Conservation (phyloP, 2,888 invertebrate genomes). For the Prenolepis imparis region DNA sequence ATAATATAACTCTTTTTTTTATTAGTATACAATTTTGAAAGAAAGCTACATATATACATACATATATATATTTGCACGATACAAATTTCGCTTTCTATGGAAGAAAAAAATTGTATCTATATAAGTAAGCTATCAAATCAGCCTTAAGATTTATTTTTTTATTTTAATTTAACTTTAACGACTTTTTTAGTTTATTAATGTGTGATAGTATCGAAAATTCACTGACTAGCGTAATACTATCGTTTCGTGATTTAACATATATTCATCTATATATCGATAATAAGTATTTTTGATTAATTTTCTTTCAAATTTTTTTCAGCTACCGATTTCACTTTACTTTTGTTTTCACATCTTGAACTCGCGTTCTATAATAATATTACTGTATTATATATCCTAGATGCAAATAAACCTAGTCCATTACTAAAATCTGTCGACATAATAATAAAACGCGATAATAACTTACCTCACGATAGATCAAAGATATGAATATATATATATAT, state of each 20-base stretch:
- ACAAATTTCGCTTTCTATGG: background rate
- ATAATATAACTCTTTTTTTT: constrained; percentile 28
- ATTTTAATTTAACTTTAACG: background rate
- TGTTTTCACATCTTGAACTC: constrained; percentile 77
- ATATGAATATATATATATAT: background rate
- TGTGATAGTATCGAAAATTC: background rate
- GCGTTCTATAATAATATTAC: constrained; percentile 82
- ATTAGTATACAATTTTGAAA: background rate
- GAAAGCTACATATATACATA: background rate
- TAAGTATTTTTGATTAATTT: constrained; percentile 71
- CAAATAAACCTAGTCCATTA: constrained; percentile 84
- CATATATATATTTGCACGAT: constrained; percentile 10
- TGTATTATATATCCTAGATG: constrained; percentile 83
- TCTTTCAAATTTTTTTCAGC: constrained; percentile 58
- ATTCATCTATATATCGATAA: background rate
- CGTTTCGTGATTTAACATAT: background rate
- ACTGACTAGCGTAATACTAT: constrained; percentile 1
- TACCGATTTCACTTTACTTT: constrained; percentile 11
- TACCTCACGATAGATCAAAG: background rate
- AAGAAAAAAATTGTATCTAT: constrained; percentile 30
- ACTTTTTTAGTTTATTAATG: constrained; percentile 11
- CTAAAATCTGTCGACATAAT: constrained; percentile 42
- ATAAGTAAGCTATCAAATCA: constrained; percentile 23
- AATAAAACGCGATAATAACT: background rate
- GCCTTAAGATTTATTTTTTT: constrained; percentile 15